Evolutionary conservation across 1,140 invertebrate genomes (phyloP).

Genomic region (Cyclargus thomasi): DNA sequence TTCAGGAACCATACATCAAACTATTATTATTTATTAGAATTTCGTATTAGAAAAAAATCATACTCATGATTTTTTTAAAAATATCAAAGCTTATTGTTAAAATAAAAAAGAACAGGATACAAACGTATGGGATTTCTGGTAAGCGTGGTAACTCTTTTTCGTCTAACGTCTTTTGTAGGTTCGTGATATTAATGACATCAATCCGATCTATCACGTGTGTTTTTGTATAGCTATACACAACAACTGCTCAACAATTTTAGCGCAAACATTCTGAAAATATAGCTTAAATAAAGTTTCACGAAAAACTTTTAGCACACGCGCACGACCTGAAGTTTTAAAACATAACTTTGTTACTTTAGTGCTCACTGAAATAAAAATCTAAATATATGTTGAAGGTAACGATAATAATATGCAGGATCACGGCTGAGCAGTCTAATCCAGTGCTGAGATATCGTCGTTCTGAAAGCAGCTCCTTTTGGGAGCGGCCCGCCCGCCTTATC

Average conservation of each 20-base stretch:
- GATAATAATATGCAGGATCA: conserved; percentile 48
- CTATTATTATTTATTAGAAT: too few species aligned
- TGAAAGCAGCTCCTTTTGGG: conserved; percentile 37
- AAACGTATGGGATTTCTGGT: too few species aligned
- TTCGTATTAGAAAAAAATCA: too few species aligned
- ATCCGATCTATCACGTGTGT: too few species aligned
- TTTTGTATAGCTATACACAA: neutral
- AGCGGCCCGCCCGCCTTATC: conserved; percentile 49
- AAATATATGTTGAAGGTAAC: conserved; percentile 7
- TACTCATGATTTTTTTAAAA: too few species aligned
- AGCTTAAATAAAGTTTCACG: neutral
- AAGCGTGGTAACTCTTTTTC: too few species aligned
- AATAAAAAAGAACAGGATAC: too few species aligned
- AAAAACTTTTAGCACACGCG: neutral
- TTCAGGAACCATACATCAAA: too few species aligned
- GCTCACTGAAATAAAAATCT: conserved; percentile 9
- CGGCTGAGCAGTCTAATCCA: conserved; percentile 34
- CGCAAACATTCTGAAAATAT: neutral
- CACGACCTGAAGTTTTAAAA: neutral
- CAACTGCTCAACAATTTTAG: neutral
- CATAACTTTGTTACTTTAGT: conserved; percentile 3
- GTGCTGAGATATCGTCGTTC: conserved; percentile 42
- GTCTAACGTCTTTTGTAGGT: too few species aligned
- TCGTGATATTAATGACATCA: too few species aligned
- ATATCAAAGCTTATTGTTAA: too few species aligned